These are phyloP conservation scores for Leptopterna dolabrata DNA, from an alignment of 2,888 invertebrate species.

Conservation along the genomic window DNA sequence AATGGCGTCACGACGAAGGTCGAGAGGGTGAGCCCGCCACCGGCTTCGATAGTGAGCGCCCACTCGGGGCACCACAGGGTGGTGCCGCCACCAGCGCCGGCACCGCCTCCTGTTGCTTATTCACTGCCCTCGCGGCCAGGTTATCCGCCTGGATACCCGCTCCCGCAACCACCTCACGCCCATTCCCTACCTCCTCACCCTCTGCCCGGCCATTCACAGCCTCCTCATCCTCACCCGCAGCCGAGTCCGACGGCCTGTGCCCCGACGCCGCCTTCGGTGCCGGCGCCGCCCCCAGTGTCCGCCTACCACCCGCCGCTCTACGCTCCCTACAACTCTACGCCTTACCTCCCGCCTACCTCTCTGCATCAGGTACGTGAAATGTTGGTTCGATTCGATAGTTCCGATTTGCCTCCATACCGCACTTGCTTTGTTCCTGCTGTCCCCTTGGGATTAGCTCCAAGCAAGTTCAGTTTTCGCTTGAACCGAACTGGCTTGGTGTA, in stretches of 20 bases:
- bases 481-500: too few relatives aligned
- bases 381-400: background rate
- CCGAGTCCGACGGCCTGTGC: constrained; percentile 68
- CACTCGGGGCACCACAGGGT: constrained; percentile 1
- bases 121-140: constrained; percentile 13
- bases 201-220: constrained; percentile 9
- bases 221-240: constrained; percentile 22
- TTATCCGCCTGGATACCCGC: constrained; percentile 19
- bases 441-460: too few relatives aligned
- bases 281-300: constrained; percentile 66
- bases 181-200: constrained; percentile 15
- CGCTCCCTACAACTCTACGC: constrained; percentile 80
- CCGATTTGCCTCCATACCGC: too few relatives aligned
- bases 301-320: constrained; percentile 75
- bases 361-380: constrained; percentile 67
- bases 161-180: constrained; percentile 25
- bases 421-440: too few relatives aligned
- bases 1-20: constrained; percentile 44
- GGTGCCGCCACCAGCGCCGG: background rate
- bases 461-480: too few relatives aligned
- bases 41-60: constrained; percentile 25
- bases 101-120: background rate
- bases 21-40: constrained; percentile 53
- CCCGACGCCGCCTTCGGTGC: constrained; percentile 68
- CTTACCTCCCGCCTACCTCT: constrained; percentile 76